A percentile compares a stretch with the other conserved stretches of the same genome.
Conservation (phyloP, 2,888 invertebrate species). For the Ormyrus nitidulus region DNA sequence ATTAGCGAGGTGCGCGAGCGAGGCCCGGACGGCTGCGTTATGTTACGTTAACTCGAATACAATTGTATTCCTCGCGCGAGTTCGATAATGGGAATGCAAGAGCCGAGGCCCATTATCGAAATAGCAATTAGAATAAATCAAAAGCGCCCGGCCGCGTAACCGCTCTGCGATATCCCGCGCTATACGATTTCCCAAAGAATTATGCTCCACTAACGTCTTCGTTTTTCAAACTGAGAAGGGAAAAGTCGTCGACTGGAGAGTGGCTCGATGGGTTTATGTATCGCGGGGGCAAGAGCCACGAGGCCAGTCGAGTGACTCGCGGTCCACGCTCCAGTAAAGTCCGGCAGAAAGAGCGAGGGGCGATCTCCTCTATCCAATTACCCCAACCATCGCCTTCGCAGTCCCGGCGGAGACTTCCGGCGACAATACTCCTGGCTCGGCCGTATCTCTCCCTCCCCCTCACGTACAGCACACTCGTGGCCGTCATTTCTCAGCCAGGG, state of each 20-base stretch:
- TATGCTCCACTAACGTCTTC: slow-evolving; percentile 33
- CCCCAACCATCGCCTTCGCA: slow-evolving; percentile 66
- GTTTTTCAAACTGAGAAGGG: background rate
- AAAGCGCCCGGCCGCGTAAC: slow-evolving; percentile 58
- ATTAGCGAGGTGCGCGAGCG: slow-evolving; percentile 61
- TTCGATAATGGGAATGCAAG: slow-evolving; percentile 75
- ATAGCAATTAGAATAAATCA: slow-evolving; percentile 75
- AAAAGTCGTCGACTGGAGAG: slow-evolving; percentile 31
- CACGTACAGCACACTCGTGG: background rate
- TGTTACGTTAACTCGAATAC: slow-evolving; percentile 72
- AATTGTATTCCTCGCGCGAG: slow-evolving; percentile 71
- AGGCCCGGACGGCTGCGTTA: slow-evolving; percentile 58
- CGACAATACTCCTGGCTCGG: slow-evolving; percentile 65
- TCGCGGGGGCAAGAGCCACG: slow-evolving; percentile 43
- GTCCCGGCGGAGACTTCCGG: slow-evolving; percentile 66
- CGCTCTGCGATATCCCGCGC: slow-evolving; percentile 25
- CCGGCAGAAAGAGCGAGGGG: slow-evolving; percentile 28
- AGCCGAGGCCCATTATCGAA: slow-evolving; percentile 72
- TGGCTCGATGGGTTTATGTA: slow-evolving; percentile 62
- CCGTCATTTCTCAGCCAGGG: too few species aligned
- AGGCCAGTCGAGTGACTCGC: background rate
- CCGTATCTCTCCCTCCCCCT: slow-evolving; percentile 43
- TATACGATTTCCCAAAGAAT: slow-evolving; percentile 53
- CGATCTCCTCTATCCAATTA: slow-evolving; percentile 72
- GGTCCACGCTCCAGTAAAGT: slow-evolving; percentile 49